These are phyloP conservation scores for Pseudopodoces humilis DNA, from an alignment of 2,113 vertebrate species.

Conservation along the genomic window DNA sequence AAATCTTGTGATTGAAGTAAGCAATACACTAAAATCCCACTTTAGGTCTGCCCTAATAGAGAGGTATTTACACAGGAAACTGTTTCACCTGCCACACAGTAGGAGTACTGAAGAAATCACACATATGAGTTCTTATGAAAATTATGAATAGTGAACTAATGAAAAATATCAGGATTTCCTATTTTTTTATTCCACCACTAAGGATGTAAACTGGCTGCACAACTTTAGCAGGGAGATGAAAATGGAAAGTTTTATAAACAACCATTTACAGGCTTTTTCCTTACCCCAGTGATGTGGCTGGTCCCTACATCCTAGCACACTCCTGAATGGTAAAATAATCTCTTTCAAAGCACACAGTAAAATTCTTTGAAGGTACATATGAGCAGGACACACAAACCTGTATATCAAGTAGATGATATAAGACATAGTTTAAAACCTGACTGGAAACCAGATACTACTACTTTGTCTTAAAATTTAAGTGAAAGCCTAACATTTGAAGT, in stretches of 20 bases:
- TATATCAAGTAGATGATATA: neutral
- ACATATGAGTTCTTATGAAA: neutral
- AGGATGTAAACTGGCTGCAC: neutral
- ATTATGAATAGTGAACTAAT: neutral
- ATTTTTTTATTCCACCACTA: neutral
- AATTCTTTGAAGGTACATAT: slow-evolving; percentile 5
- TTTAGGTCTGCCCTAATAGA: neutral
- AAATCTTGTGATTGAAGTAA: neutral
- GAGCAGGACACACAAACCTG: neutral
- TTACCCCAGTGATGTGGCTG: neutral
- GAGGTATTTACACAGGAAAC: neutral
- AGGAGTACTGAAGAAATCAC: neutral
- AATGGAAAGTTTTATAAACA: neutral
- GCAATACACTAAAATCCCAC: neutral
- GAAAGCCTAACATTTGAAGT: neutral
- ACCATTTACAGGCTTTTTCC: neutral
- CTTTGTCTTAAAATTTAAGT: slow-evolving; percentile 1
- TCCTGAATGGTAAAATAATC: neutral
- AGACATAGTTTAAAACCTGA: neutral
- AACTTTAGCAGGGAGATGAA: neutral
- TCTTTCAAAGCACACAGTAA: neutral
- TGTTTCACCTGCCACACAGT: neutral
- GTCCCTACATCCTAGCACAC: neutral
- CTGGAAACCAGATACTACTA: neutral
- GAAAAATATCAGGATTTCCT: neutral